These are phyloP conservation scores for Phyllostomus hastatus DNA, from an alignment of 2,113 vertebrate genomes.

Conservation along the genomic window DNA sequence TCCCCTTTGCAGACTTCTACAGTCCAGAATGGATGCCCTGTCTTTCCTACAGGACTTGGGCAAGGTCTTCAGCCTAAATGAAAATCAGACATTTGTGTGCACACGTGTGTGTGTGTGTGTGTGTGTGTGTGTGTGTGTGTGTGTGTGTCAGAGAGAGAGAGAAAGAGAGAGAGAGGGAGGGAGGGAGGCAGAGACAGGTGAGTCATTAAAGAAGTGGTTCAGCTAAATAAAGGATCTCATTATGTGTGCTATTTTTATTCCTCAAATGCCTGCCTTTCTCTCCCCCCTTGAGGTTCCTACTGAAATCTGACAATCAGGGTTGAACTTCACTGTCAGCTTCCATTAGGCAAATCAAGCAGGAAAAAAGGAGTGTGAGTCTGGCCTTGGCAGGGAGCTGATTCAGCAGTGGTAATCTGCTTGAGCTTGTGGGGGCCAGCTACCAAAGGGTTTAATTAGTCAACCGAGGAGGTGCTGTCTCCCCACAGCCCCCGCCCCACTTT, in stretches of 20 bases:
- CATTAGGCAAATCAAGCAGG: conserved; percentile 80
- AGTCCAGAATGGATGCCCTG: background rate
- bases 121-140: fast-evolving
- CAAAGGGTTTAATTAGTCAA: conserved; percentile 57
- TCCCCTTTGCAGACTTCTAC: background rate
- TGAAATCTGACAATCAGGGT: conserved; percentile 81
- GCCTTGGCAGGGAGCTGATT: conserved; percentile 75
- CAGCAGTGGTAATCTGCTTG: conserved; percentile 47
- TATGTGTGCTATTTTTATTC: conserved; percentile 80
- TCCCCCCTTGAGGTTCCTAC: conserved; percentile 75
- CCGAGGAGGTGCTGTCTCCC: background rate
- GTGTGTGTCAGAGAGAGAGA: background rate
- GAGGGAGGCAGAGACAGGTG: conserved; percentile 10
- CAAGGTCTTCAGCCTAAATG: background rate
- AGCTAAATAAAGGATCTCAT: conserved; percentile 82
- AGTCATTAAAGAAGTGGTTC: conserved; percentile 72
- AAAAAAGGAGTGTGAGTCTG: conserved; percentile 57
- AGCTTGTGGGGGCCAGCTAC: background rate
- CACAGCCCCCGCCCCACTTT: background rate
- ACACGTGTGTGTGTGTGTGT: background rate
- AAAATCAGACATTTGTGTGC: background rate
- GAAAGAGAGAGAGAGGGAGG: background rate
- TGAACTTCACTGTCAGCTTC: conserved; percentile 81
- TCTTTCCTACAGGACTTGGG: background rate
- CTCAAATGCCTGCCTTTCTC: conserved; percentile 75